Conservation (phyloP, 2,888 invertebrate genomes). For the Cheilosia vernalis region DNA sequence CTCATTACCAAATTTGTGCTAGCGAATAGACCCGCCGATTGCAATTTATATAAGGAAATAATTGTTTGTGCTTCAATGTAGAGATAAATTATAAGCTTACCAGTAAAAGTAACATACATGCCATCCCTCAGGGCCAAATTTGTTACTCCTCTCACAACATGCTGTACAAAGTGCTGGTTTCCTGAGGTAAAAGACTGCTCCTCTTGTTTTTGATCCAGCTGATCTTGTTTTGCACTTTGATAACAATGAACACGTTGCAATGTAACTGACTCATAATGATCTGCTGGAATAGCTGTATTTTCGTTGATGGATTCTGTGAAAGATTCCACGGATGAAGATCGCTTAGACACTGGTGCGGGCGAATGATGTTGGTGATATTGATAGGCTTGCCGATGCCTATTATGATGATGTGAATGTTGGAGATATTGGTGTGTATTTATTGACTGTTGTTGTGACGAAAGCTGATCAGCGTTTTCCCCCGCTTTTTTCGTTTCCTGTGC, state of each 20-base stretch:
- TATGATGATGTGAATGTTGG: constrained; percentile 20
- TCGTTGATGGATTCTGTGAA: constrained; percentile 14
- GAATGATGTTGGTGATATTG: constrained; percentile 42
- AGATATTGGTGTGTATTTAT: constrained; percentile 2
- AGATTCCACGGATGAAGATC: constrained; percentile 23
- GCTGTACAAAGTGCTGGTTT: constrained; percentile 2
- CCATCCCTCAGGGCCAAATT: constrained; percentile 42
- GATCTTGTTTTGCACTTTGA: constrained; percentile 9
- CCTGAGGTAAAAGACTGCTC: background rate
- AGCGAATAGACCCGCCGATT: too few relatives aligned
- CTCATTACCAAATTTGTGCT: too few relatives aligned
- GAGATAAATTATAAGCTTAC: constrained; percentile 4
- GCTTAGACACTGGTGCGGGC: constrained; percentile 2
- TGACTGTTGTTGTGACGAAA: constrained; percentile 3
- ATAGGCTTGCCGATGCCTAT: constrained; percentile 16
- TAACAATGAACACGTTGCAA: constrained; percentile 19
- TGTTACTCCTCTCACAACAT: background rate
- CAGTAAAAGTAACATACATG: constrained; percentile 48
- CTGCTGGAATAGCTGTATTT: constrained; percentile 4
- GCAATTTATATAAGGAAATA: too few relatives aligned
- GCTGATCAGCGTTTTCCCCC: constrained; percentile 44
- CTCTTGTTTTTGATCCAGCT: background rate
- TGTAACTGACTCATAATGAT: constrained; percentile 10
- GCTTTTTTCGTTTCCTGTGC: constrained; percentile 63
- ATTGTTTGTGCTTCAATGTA: background rate